These are phyloP conservation scores for Solenodon paradoxus DNA, from an alignment of 2,113 vertebrate genomes.

Conservation along the genomic window DNA sequence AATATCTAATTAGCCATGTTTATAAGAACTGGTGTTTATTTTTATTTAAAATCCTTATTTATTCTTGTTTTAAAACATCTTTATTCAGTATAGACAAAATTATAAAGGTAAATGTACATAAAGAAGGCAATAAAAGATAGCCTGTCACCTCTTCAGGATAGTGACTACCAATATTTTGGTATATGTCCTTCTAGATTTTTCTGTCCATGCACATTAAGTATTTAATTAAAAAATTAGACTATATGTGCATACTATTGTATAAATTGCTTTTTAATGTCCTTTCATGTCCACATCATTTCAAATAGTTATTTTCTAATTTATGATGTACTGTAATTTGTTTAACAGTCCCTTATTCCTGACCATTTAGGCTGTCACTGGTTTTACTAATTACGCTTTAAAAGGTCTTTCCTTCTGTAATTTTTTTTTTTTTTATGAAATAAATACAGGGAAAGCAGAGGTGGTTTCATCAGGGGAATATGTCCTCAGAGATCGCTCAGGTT, in stretches of 20 bases:
- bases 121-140: not conserved
- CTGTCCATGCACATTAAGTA: not conserved
- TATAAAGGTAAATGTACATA: not conserved
- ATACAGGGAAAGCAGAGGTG: not conserved
- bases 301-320: slow-evolving; percentile 25
- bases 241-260: not conserved
- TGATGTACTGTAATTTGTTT: not conserved
- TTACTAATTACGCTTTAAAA: slow-evolving; percentile 15
- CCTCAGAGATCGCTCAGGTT: not conserved
- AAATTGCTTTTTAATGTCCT: slow-evolving; percentile 41
- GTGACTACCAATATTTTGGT: not conserved
- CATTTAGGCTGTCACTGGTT: not conserved
- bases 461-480: not conserved
- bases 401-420: not conserved
- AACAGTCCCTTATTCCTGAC: not conserved
- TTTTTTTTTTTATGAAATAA: not conserved
- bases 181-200: not conserved
- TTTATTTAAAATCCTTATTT: slow-evolving; percentile 30
- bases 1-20: not conserved
- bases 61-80: slow-evolving; percentile 3
- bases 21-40: not conserved
- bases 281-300: not conserved
- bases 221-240: slow-evolving; percentile 27
- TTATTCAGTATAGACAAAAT: not conserved
- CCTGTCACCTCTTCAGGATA: not conserved